Evolutionary conservation across 2,888 invertebrate genomes (phyloP), one percentile per base, ranked within the genome.

Genomic region (Pachliopta kotzebuea): DNA sequence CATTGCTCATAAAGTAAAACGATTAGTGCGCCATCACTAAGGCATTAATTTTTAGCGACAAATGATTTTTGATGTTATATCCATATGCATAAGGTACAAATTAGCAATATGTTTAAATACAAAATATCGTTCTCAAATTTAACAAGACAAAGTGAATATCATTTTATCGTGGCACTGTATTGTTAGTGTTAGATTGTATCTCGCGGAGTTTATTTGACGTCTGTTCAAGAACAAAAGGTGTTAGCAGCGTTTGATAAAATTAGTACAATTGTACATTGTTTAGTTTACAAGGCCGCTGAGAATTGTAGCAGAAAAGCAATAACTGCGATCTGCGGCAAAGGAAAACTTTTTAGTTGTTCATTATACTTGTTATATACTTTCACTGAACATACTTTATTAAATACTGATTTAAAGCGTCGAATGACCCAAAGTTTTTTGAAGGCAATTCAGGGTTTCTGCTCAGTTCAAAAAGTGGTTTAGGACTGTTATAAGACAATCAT

Each of bases 161-260:
- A 45, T 56, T 62, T 50, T 56, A 50, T n/a, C 50, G 56, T 20
- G 56, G 56, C 56, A 26, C 31, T 24, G 56, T 56, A 37, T 62
- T 56, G 50, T 56, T 20, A 24, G 37, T 56, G 45, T 42, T 37
- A 50, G 60, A 56, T 50, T 37, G 49, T 62, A 56, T 62, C 49
- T 31, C n/a, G 26, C 24, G 11, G 23, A 56, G 56, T 56, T 62
- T 62, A 56, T 62, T 31, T 26, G 29, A 62, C 11, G 23, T 52
- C 23, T 11, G 17, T 29, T 21, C 49, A 23, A 49, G 29, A 56
- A 62, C 31, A 56, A 56, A 26, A 45, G 18, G 17, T 55, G 58
- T 56, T 31, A 23, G 23, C 56, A 61, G 49, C 49, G 57, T 63
- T 65, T 68, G 56, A 64, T 18, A 42, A 58, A 49, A 24, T 21